Conservation (phyloP, 1,140 invertebrate species). For the Ceratina australensis region DNA sequence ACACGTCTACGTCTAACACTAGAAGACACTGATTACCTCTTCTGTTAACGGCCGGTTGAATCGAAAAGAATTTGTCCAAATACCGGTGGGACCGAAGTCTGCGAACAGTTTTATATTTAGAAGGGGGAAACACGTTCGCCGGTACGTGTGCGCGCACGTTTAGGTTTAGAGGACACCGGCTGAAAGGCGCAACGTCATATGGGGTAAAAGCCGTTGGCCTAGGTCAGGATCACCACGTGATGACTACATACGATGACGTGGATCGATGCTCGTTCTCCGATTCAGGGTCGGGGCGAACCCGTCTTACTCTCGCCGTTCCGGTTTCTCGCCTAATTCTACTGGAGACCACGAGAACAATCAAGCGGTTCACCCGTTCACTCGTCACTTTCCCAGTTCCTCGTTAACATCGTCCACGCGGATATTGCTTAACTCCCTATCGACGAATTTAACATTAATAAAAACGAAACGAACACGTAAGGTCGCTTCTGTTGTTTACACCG, state of each 20-base stretch:
- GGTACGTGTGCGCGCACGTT: no score
- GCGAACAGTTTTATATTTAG: conserved; percentile 11
- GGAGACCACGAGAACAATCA: background rate
- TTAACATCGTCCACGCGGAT: no score
- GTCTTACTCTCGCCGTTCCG: background rate
- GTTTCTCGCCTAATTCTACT: background rate
- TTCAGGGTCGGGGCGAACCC: background rate
- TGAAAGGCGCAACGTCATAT: conserved; percentile 35
- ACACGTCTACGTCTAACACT: conserved; percentile 33
- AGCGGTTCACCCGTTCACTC: background rate
- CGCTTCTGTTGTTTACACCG: no score
- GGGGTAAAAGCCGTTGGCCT: conserved; percentile 37
- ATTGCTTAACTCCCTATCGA: no score
- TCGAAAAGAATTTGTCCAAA: no score
- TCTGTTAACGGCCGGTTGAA: background rate
- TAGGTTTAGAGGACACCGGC: conserved; percentile 24
- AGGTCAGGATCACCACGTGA: conserved; percentile 38
- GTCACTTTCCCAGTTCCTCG: no score
- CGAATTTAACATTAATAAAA: no score
- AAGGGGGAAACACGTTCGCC: background rate
- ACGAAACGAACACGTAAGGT: no score
- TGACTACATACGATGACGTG: conserved; percentile 38
- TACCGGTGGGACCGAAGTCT: no score
- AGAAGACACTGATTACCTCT: conserved; percentile 12
- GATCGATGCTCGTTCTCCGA: conserved; percentile 14